phyloP scores from a whole-genome alignment of 2,888 invertebrate species.

The Drosophila greeni region DNA sequence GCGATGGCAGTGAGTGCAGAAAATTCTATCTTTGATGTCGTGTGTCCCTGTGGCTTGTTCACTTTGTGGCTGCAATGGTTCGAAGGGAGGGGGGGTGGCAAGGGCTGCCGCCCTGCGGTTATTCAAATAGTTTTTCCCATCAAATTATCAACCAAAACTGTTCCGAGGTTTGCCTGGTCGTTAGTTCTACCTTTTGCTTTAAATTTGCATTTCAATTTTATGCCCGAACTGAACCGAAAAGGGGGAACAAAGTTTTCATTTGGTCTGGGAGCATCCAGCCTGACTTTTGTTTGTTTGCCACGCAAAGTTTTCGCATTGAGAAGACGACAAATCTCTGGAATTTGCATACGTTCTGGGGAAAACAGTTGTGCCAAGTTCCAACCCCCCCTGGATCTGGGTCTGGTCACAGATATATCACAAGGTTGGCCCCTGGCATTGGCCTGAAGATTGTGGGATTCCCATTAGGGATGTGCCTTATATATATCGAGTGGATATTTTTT shows the following conservation, averaged over 20 bases:
- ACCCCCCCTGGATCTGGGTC: conserved; percentile 27
- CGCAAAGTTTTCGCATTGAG: conserved; percentile 61
- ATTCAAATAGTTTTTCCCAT: conserved; percentile 52
- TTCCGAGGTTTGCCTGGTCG: conserved; percentile 42
- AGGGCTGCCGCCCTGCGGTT: conserved; percentile 26
- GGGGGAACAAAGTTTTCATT: conserved; percentile 46
- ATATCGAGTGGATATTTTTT: not conserved
- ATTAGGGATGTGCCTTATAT: not conserved
- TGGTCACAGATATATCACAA: conserved; percentile 21
- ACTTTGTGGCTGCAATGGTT: conserved; percentile 37
- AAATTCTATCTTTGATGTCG: conserved; percentile 26
- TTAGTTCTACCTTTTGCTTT: conserved; percentile 62
- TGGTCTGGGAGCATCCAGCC: conserved; percentile 23
- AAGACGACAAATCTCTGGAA: conserved; percentile 39
- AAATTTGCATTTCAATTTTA: conserved; percentile 72
- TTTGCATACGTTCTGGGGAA: conserved; percentile 56
- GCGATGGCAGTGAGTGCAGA: conserved; percentile 93
- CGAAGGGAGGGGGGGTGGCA: not conserved
- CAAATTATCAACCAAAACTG: conserved; percentile 40
- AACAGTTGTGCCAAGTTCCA: conserved; percentile 19
- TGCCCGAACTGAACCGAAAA: conserved; percentile 41
- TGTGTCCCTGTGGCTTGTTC: conserved; percentile 25
- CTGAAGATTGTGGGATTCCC: not conserved
- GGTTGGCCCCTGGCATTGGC: conserved; percentile 4
- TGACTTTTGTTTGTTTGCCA: conserved; percentile 63